phyloP scores from a whole-genome alignment of 2,888 invertebrate genomes.

The Stomorhina lunata region DNA sequence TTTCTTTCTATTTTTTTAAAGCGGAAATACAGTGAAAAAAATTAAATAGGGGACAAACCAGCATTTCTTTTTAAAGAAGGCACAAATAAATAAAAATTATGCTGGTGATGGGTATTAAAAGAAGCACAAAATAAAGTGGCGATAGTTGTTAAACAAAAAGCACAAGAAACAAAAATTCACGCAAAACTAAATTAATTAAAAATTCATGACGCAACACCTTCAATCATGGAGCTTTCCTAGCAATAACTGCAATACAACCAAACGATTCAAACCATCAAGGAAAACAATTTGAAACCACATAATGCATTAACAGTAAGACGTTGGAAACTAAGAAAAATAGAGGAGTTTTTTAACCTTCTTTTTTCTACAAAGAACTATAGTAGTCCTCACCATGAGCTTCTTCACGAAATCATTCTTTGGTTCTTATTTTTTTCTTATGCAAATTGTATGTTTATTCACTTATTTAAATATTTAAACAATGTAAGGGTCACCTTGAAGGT shows the following conservation, averaged over 20 bases:
- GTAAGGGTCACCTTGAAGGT: constrained; percentile 61
- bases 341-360: constrained; percentile 13
- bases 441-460: constrained; percentile 27
- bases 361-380: not conserved
- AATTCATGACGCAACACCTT: constrained; percentile 68
- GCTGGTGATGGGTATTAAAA: constrained; percentile 1
- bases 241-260: not conserved
- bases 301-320: constrained; percentile 40
- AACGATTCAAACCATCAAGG: constrained; percentile 27
- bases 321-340: constrained; percentile 27
- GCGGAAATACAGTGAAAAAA: constrained; percentile 62
- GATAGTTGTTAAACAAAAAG: constrained; percentile 30
- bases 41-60: constrained; percentile 4
- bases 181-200: constrained; percentile 71
- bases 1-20: constrained; percentile 58
- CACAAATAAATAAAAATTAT: constrained; percentile 17
- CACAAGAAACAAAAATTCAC: constrained; percentile 3
- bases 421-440: constrained; percentile 42
- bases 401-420: constrained; percentile 9
- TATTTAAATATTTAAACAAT: constrained; percentile 30
- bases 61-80: constrained; percentile 1
- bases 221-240: constrained; percentile 14
- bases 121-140: constrained; percentile 25
- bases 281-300: constrained; percentile 51
- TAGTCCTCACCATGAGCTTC: too few relatives aligned